A percentile compares a stretch with the other conserved stretches of the same genome.
phyloP scores from a whole-genome alignment of 2,797 vertebrate genomes.

The Crenichthys baileyi region DNA sequence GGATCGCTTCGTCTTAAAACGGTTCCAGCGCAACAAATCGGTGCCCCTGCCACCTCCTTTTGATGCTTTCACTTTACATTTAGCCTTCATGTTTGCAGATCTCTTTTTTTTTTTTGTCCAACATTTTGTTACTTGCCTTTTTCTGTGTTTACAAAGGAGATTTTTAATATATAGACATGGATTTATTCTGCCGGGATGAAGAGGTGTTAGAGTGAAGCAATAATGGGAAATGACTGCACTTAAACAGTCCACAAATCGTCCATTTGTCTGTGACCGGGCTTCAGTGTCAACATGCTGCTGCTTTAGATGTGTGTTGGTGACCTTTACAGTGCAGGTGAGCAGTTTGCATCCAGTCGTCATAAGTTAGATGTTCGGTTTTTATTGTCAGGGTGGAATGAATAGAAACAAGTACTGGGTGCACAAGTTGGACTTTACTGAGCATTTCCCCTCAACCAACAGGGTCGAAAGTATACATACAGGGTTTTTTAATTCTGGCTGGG shows the following conservation, averaged over 20 bases:
- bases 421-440: neutral
- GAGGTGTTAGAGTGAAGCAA: constrained; percentile 50
- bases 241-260: constrained; percentile 3
- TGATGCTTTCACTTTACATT: constrained; percentile 42
- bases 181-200: constrained; percentile 19
- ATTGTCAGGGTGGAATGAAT: neutral
- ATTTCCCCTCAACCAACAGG: neutral
- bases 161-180: neutral
- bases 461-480: too few species aligned
- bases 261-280: constrained; percentile 12
- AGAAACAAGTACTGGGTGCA: neutral
- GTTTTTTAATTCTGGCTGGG: too few species aligned
- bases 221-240: constrained; percentile 25
- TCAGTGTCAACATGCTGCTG: constrained; percentile 4
- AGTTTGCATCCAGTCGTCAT: neutral
- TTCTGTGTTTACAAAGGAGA: constrained; percentile 47
- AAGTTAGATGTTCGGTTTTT: neutral
- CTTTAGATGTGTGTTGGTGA: neutral
- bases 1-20: constrained; percentile 34
- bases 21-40: constrained; percentile 1
- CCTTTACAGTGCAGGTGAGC: too few species aligned
- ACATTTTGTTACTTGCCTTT: constrained; percentile 49
- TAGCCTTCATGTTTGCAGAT: constrained; percentile 31
- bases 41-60: constrained; percentile 24
- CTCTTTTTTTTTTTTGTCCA: neutral